Evolutionary conservation across 2,888 invertebrate species (phyloP).

Genomic region (Lasius platythorax): DNA sequence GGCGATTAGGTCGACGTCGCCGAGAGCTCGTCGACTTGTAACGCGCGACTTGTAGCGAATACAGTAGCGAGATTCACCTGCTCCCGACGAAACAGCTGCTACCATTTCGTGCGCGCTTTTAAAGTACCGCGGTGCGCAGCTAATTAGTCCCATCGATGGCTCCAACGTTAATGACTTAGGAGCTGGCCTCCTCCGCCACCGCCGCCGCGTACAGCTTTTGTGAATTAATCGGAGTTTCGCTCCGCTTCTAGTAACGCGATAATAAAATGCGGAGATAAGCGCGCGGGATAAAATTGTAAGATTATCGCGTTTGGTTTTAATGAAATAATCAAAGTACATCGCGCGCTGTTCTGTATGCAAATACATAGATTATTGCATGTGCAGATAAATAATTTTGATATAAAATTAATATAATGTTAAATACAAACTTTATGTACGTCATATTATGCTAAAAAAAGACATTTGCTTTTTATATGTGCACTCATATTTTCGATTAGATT

Average conservation of each 20-base stretch:
- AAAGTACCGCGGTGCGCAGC: conserved; percentile 59
- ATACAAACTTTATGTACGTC: background rate
- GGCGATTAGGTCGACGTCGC: conserved; percentile 79
- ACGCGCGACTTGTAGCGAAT: conserved; percentile 58
- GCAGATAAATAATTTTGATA: background rate
- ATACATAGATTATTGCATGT: background rate
- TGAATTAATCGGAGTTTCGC: conserved; percentile 48
- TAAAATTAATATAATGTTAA: background rate
- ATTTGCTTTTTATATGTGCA: background rate
- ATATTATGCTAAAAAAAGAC: background rate
- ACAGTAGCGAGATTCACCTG: conserved; percentile 82
- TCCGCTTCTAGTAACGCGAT: conserved; percentile 34
- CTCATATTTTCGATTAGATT: background rate
- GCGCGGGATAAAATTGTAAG: conserved; percentile 20
- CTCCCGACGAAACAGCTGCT: conserved; percentile 75
- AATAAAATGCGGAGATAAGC: conserved; percentile 55
- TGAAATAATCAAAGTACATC: background rate
- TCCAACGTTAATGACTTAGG: conserved; percentile 59
- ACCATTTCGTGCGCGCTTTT: conserved; percentile 63
- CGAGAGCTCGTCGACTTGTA: conserved; percentile 43
- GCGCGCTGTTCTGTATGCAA: background rate
- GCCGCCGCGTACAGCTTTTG: background rate
- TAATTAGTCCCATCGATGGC: conserved; percentile 70
- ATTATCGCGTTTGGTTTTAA: conserved; percentile 42
- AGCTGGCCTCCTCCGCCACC: conserved; percentile 46